phyloP scores from a whole-genome alignment of 2,888 invertebrate species.

The Trichogramma evanescens region DNA sequence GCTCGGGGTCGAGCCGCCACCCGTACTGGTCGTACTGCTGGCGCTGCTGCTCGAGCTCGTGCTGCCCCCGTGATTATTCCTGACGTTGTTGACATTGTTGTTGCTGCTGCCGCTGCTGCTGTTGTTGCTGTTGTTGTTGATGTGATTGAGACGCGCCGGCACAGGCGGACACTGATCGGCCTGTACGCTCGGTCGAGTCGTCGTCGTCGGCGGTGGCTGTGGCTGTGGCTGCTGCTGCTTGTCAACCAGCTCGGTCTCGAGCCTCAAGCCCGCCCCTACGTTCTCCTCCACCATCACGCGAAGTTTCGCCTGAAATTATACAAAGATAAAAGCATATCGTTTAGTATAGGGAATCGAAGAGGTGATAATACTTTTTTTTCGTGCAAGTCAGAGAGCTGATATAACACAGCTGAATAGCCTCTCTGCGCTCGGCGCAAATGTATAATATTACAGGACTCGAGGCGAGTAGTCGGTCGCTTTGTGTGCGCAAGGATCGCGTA shows the following conservation, averaged over 20 bases:
- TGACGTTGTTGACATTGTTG: conserved; percentile 34
- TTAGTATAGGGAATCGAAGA: not conserved
- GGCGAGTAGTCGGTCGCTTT: too few relatives aligned
- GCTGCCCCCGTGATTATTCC: conserved; percentile 30
- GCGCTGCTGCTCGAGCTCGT: conserved; percentile 28
- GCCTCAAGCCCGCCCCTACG: conserved; percentile 50
- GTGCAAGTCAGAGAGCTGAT: too few relatives aligned
- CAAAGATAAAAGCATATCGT: not conserved
- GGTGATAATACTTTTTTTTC: not conserved
- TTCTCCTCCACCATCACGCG: conserved; percentile 88
- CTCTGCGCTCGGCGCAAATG: too few relatives aligned
- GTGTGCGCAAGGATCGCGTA: not conserved
- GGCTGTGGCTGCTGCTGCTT: conserved; percentile 36
- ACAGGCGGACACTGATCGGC: conserved; percentile 13
- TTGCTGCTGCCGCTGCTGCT: conserved; percentile 36
- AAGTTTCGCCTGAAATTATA: conserved; percentile 60
- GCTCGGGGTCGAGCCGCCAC: conserved; percentile 26
- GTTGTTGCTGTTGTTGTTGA: conserved; percentile 30
- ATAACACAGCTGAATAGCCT: too few relatives aligned
- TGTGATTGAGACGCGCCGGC: conserved; percentile 22
- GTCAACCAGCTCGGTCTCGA: conserved; percentile 45
- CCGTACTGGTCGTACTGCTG: conserved; percentile 23
- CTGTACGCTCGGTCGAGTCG: not conserved
- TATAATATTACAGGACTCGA: too few relatives aligned
- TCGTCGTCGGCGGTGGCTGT: conserved; percentile 22